Conservation (phyloP, 2,113 vertebrate species). For the Grus americana region DNA sequence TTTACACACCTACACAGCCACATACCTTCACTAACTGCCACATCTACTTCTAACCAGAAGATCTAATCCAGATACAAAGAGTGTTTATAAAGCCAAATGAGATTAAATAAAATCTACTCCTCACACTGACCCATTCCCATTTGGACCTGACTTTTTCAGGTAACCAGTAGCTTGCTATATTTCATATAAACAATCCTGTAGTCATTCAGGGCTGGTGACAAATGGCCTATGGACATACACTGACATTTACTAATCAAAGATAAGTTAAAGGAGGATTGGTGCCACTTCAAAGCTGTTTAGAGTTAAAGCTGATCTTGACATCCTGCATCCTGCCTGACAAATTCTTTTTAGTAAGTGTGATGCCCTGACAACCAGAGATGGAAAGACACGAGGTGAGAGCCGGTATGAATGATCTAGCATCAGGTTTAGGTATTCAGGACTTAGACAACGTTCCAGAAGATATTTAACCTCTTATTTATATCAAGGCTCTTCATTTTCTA, state of each 20-base stretch:
- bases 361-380: neutral
- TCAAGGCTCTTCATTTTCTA: neutral
- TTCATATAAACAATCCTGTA: neutral
- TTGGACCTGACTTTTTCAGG: neutral
- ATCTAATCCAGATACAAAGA: neutral
- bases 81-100: neutral
- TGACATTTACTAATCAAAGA: neutral
- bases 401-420: neutral
- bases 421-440: neutral
- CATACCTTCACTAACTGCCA: neutral
- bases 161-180: neutral
- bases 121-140: neutral
- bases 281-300: neutral
- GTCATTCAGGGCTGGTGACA: neutral
- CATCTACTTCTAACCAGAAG: neutral
- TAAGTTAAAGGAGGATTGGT: neutral
- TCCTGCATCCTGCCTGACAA: neutral
- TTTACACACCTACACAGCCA: neutral
- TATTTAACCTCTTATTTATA: neutral
- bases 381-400: neutral
- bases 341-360: neutral
- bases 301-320: conserved; percentile 14
- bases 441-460: neutral
- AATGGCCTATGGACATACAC: neutral
- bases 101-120: neutral